These are phyloP conservation scores for Amphiprion clarkii DNA, from an alignment of 2,797 vertebrate genomes.

Conservation along the genomic window DNA sequence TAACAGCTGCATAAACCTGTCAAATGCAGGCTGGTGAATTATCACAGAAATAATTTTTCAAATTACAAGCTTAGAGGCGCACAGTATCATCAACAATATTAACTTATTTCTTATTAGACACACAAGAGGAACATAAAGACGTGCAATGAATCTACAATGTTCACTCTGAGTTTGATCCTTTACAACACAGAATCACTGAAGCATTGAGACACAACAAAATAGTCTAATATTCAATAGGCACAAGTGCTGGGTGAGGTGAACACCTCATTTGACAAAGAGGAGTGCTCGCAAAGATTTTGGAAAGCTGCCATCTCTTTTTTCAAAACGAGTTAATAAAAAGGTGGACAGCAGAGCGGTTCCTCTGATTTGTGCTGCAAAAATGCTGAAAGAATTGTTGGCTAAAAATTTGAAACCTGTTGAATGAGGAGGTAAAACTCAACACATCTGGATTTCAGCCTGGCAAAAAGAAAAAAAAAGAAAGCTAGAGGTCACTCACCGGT, in stretches of 20 bases:
- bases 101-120: slow-evolving; percentile 8
- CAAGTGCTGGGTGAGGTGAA: slow-evolving; percentile 44
- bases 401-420: slow-evolving; percentile 71
- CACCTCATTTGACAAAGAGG: slow-evolving; percentile 49
- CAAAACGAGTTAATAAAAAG: slow-evolving; percentile 24
- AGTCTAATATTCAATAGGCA: slow-evolving; percentile 29
- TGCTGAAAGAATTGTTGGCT: not conserved
- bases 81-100: slow-evolving; percentile 14
- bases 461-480: slow-evolving; percentile 6
- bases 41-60: slow-evolving; percentile 36
- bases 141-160: not conserved
- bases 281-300: slow-evolving; percentile 28
- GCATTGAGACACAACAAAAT: slow-evolving; percentile 26
- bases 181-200: slow-evolving; percentile 34
- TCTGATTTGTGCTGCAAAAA: slow-evolving; percentile 15
- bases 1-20: slow-evolving; percentile 20
- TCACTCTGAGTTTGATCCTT: slow-evolving; percentile 21
- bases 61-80: not conserved
- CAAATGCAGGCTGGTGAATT: slow-evolving; percentile 12
- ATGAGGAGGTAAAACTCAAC: slow-evolving; percentile 19
- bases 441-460: slow-evolving; percentile 19
- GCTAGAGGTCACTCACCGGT: slow-evolving; percentile 88
- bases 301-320: slow-evolving; percentile 38
- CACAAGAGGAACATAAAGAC: slow-evolving; percentile 24
- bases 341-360: slow-evolving; percentile 7